Conservation (phyloP, 2,888 invertebrate species). For the Rhamnusium bicolor region DNA sequence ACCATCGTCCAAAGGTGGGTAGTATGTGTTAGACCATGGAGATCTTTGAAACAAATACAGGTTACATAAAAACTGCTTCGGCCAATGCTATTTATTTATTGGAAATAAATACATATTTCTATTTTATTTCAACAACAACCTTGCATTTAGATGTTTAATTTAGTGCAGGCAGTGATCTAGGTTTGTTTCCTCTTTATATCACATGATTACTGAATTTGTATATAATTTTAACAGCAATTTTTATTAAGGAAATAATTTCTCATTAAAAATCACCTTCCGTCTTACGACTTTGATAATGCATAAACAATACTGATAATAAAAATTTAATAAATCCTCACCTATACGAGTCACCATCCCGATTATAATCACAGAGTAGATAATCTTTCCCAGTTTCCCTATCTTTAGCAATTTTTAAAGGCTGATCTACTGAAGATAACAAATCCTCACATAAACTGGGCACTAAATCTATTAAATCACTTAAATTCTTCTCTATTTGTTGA, state of each 20-base stretch:
- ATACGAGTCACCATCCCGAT: slow-evolving; percentile 93
- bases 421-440: slow-evolving; percentile 81
- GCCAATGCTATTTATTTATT: no score
- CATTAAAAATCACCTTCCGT: not conserved
- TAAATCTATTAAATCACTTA: slow-evolving; percentile 97
- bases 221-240: no score
- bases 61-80: no score
- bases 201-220: no score
- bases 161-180: no score
- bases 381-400: slow-evolving; percentile 97
- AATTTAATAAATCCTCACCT: slow-evolving; percentile 33
- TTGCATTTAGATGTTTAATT: no score
- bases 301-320: not conserved
- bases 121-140: no score
- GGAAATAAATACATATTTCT: no score
- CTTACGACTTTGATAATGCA: not conserved
- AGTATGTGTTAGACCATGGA: slow-evolving; percentile 99
- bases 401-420: slow-evolving; percentile 92
- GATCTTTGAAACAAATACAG: slow-evolving; percentile 75
- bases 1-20: slow-evolving; percentile 98
- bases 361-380: slow-evolving; percentile 98
- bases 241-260: not conserved
- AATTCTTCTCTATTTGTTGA: slow-evolving; percentile 98
- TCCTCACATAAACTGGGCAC: slow-evolving; percentile 97
- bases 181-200: no score